Evolutionary conservation across 2,113 vertebrate genomes (phyloP).

Genomic region (Andinoacara biseriatus): DNA sequence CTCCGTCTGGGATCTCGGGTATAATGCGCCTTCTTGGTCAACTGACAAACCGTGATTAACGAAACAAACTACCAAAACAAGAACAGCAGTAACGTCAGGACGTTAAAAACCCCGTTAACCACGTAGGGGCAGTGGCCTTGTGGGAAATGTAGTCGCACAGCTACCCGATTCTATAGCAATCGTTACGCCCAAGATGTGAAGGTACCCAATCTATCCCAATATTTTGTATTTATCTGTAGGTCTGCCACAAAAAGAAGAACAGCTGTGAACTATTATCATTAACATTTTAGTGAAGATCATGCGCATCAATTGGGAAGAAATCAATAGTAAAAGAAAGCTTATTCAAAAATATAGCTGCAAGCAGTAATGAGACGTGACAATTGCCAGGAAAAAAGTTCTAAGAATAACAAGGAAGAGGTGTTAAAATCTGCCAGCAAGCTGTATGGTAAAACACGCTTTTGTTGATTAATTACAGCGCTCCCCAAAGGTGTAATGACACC

Average conservation of each 20-base stretch:
- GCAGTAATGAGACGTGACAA: no score
- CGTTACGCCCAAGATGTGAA: neutral
- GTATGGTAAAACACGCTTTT: no score
- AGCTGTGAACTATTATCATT: neutral
- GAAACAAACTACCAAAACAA: conserved; percentile 83
- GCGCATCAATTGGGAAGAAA: no score
- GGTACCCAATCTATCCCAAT: neutral
- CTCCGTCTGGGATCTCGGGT: conserved; percentile 24
- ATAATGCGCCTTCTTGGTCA: conserved; percentile 44
- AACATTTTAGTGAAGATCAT: neutral
- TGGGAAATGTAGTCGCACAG: conserved; percentile 67
- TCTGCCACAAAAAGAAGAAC: neutral
- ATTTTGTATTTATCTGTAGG: neutral
- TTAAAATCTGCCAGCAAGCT: no score
- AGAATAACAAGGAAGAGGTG: no score
- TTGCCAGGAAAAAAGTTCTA: no score
- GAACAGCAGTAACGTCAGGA: conserved; percentile 56
- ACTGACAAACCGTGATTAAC: conserved; percentile 65
- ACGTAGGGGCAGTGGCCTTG: neutral
- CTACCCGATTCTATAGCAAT: neutral
- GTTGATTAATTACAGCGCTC: no score
- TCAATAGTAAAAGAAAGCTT: neutral
- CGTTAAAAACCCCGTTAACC: neutral
- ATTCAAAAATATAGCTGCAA: no score
- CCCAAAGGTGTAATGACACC: no score